These are phyloP conservation scores for Chymomyza costata DNA, from an alignment of 1,140 invertebrate genomes.

Conservation along the genomic window DNA sequence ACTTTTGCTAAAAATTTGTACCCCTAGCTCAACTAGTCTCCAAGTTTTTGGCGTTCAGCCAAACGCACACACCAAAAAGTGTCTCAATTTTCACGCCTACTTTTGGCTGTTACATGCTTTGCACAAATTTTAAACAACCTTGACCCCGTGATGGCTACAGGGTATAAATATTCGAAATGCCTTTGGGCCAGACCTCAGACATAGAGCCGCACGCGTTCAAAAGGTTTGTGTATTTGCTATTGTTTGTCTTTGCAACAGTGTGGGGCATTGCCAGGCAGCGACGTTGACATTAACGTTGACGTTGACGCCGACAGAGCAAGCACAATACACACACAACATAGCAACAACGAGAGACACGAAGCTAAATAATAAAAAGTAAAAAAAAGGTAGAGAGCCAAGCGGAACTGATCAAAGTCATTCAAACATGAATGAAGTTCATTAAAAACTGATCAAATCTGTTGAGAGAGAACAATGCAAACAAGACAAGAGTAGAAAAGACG, in stretches of 20 bases:
- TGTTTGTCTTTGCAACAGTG: slow-evolving; percentile 26
- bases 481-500: slow-evolving; percentile 54
- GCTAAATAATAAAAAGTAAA: not conserved
- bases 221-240: slow-evolving; percentile 53
- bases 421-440: slow-evolving; percentile 75
- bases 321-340: not conserved
- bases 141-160: too few relatives aligned
- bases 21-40: too few relatives aligned
- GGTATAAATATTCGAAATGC: too few relatives aligned
- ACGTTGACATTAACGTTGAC: slow-evolving; percentile 32
- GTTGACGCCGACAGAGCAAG: slow-evolving; percentile 4
- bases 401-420: slow-evolving; percentile 74
- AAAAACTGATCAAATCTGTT: slow-evolving; percentile 74
- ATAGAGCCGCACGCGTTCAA: slow-evolving; percentile 63
- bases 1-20: too few relatives aligned
- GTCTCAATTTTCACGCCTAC: too few relatives aligned
- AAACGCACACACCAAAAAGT: too few relatives aligned
- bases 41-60: too few relatives aligned
- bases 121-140: too few relatives aligned
- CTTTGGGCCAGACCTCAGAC: too few relatives aligned
- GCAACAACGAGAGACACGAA: not conserved
- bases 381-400: slow-evolving; percentile 34
- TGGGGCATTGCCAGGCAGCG: slow-evolving; percentile 24
- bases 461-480: slow-evolving; percentile 73
- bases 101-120: too few relatives aligned